A percentile compares a stretch with the other conserved stretches of the same genome.
Conservation (phyloP, 30 jellyfish, hydroid and myxozoan genomes). For the Sanderia malayensis region DNA sequence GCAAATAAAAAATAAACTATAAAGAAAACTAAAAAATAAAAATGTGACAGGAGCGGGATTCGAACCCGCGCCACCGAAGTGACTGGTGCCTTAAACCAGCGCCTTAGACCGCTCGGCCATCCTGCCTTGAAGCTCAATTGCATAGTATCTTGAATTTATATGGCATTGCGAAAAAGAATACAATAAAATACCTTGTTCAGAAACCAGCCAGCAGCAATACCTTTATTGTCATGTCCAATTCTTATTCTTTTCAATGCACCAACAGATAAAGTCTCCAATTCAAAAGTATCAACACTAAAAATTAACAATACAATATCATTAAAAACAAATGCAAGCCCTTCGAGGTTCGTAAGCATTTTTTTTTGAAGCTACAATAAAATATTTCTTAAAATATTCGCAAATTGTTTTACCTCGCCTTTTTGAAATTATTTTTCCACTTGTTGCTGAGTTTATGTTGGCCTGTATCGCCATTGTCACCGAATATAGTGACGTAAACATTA, state of each 20-base stretch:
- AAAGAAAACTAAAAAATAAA: background rate
- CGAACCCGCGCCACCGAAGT: conserved; percentile 6
- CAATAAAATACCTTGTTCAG: conserved; percentile 81
- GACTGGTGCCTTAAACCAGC: conserved; percentile 3
- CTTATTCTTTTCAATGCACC: conserved; percentile 82
- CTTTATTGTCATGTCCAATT: conserved; percentile 94
- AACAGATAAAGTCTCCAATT: conserved; percentile 62
- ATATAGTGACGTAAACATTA: conserved; percentile 65
- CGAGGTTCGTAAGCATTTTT: too few species aligned
- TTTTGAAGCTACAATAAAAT: too few species aligned
- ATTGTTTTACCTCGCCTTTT: conserved; percentile 56
- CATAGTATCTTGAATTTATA: too few species aligned
- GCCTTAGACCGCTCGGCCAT: conserved; percentile 10
- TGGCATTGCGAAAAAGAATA: too few species aligned
- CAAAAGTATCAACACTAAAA: conserved; percentile 77
- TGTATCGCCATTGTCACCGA: conserved; percentile 77
- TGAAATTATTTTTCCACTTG: conserved; percentile 70
- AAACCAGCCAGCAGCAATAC: conserved; percentile 96
- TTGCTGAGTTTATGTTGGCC: conserved; percentile 74
- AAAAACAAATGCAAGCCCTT: too few species aligned
- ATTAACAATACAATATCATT: too few species aligned
- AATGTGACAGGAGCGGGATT: conserved; percentile 70
- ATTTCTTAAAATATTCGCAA: background rate
- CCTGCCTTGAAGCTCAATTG: conserved; percentile 25
- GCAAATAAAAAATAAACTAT: too few species aligned